Evolutionary conservation across 2,888 invertebrate genomes (phyloP), one percentile per base, ranked within the genome.

Genomic region (Ceriagrion tenellum): DNA sequence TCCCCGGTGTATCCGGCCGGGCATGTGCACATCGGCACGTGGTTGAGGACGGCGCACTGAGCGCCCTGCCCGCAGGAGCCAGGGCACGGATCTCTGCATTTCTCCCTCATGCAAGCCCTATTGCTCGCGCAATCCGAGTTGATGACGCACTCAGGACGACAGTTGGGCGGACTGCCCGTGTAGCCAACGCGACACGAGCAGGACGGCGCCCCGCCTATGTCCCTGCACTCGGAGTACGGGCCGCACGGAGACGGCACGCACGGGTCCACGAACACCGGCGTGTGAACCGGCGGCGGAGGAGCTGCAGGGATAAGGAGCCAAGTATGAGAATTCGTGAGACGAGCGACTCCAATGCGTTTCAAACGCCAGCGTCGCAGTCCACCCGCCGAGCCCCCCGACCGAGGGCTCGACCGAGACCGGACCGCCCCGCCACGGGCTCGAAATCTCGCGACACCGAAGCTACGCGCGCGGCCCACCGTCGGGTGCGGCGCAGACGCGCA

Each of bases 111-210:
- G 96, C 97, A 97, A 55, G 97, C 97, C 96, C 96, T 96, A 95
- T 97, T 97, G 90, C 97, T 97, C 4, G 97, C 96, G 96, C 98
- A 98, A 96, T 98, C 98, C 18, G 98, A 97, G 96, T 98, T 98
- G 18, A 97, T 97, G 56, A 98, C 97, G 97, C 98, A 98, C 96
- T 98, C 98, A n/a, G 98, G 98, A 93, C 98, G 97, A 96, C 98
- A 98, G 95, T 98, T 97, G 26, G 98, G 98, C 90, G 98, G 98
- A 95, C 97, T 97, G 95, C 98, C 98, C 96, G 98, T 97, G 96
- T 98, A 98, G 95, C 97, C 97, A 0, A 97, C 97, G 96, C 98
- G 97, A 96, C 98, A 98, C 10, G 97, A 97, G 96, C 98, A 98
- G 63, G 97, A 97, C 8, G 98, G 97, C 91, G 97, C 97, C 96